Evolutionary conservation across 1,140 invertebrate genomes (phyloP).

Genomic region (Samia ricini): DNA sequence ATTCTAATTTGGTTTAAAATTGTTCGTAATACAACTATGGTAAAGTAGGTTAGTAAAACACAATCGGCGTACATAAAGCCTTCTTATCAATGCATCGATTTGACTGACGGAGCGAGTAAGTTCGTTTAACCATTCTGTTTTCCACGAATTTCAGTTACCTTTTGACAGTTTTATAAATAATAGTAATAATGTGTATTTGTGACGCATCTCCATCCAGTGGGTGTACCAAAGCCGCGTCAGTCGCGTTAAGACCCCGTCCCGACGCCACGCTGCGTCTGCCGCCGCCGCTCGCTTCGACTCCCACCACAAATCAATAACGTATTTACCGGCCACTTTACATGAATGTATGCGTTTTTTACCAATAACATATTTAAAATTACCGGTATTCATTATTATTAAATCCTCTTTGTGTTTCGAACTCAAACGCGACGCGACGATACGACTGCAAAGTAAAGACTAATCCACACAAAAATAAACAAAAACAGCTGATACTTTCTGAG

Average conservation of each 20-base stretch:
- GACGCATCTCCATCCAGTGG: conserved; percentile 31
- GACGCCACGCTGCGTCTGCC: conserved; percentile 39
- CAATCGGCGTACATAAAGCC: neutral
- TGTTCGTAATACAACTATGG: neutral
- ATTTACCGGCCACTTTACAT: conserved; percentile 34
- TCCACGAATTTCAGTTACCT: neutral
- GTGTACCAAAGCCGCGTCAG: conserved; percentile 36
- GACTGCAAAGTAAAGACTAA: conserved; percentile 28
- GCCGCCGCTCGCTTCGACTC: conserved; percentile 25
- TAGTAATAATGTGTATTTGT: neutral
- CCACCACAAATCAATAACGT: conserved; percentile 52
- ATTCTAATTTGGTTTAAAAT: neutral
- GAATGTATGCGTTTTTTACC: too few species aligned
- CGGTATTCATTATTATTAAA: conserved; percentile 41
- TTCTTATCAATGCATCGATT: neutral
- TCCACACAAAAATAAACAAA: conserved; percentile 22
- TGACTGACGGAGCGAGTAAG: neutral
- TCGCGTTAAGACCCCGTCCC: conserved; percentile 51
- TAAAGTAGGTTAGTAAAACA: conserved; percentile 35
- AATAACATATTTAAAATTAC: too few species aligned
- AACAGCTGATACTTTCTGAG: conserved; percentile 30
- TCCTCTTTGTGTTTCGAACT: conserved; percentile 3
- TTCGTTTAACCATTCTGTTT: neutral
- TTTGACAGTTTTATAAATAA: neutral
- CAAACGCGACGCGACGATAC: conserved; percentile 7